A percentile compares a stretch with the other conserved stretches of the same genome.
Evolutionary conservation across 2,888 invertebrate species (phyloP).

Genomic region (Tanaodytes sp.): DNA sequence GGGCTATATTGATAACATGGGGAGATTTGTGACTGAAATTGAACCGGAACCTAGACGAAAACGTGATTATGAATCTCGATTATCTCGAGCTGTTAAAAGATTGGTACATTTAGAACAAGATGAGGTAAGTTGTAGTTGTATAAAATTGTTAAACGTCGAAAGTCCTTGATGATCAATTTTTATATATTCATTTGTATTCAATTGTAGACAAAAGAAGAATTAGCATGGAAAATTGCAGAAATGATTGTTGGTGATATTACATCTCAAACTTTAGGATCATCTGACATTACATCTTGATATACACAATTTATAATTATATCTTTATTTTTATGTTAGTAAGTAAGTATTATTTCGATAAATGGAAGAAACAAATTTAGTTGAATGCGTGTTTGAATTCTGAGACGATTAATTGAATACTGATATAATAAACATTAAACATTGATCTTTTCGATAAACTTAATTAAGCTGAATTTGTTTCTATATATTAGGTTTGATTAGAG

Average conservation of each 20-base stretch:
- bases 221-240: constrained; percentile 97
- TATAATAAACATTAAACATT: too few relatives aligned
- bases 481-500: too few relatives aligned
- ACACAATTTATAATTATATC: constrained; percentile 13
- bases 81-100: constrained; percentile 81
- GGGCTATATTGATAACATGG: constrained; percentile 89
- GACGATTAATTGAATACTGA: too few relatives aligned
- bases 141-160: too few relatives aligned
- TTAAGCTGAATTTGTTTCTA: too few relatives aligned
- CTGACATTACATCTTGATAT: constrained; percentile 66
- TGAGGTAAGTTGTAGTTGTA: constrained; percentile 74
- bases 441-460: too few relatives aligned
- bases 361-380: too few relatives aligned
- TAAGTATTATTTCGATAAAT: constrained; percentile 28
- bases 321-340: constrained; percentile 15
- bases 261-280: constrained; percentile 81
- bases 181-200: not conserved
- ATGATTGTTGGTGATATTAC: constrained; percentile 98
- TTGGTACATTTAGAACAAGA: constrained; percentile 89
- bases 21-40: constrained; percentile 93
- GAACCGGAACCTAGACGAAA: constrained; percentile 82
- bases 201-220: constrained; percentile 86
- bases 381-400: too few relatives aligned
- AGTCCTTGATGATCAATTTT: too few relatives aligned
- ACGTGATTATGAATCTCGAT: constrained; percentile 74